A percentile compares a stretch with the other conserved stretches of the same genome.
Conservation (phyloP, 1,140 invertebrate genomes). For the Asobara japonica region DNA sequence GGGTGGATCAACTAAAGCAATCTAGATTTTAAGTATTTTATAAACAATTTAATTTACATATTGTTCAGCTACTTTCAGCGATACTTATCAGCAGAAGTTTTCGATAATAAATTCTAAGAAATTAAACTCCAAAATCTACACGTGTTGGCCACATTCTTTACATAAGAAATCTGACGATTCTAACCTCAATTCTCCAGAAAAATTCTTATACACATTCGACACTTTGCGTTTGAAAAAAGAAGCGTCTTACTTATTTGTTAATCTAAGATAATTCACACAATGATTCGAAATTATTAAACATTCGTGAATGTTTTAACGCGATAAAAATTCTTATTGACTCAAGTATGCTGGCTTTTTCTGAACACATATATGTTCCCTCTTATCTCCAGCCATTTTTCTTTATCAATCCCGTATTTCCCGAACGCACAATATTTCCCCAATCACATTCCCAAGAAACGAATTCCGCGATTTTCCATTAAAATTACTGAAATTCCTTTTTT, state of each 20-base stretch:
- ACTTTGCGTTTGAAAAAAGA: not conserved
- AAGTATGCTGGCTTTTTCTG: not conserved
- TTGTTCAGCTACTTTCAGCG: not conserved
- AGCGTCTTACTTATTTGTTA: not conserved
- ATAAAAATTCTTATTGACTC: not conserved
- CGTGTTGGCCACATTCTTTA: not conserved
- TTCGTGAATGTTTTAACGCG: not conserved
- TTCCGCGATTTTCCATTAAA: not conserved
- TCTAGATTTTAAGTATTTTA: no score
- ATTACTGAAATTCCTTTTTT: not conserved
- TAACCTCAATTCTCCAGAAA: constrained; percentile 19
- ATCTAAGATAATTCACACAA: not conserved
- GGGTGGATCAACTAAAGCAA: no score
- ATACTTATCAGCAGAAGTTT: not conserved
- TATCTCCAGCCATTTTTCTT: constrained; percentile 1
- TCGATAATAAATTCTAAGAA: not conserved
- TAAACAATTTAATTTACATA: not conserved
- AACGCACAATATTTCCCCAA: not conserved
- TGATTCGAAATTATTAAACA: not conserved
- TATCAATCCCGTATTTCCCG: not conserved
- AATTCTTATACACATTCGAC: not conserved
- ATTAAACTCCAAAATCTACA: not conserved
- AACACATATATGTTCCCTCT: not conserved
- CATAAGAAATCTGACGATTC: constrained; percentile 5
- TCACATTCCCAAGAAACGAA: not conserved